Percentiles rank a stretch among this genome's conserved stretches.
These are phyloP conservation scores for Danio albolineatus DNA, from an alignment of 2,797 vertebrate genomes.

Conservation along the genomic window DNA sequence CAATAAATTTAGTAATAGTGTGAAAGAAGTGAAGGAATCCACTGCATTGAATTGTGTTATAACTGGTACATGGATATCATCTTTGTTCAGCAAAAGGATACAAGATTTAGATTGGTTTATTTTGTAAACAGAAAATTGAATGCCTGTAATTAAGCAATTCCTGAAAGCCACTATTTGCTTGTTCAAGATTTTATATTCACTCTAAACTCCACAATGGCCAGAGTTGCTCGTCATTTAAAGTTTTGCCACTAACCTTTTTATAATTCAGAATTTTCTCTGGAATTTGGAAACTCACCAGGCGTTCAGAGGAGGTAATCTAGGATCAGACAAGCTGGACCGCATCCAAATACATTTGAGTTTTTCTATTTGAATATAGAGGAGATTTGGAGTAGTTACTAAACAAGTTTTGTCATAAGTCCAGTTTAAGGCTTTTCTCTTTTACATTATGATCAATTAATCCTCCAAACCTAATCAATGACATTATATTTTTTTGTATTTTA, in stretches of 20 bases:
- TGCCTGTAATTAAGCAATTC: too few species aligned
- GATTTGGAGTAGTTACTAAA: not conserved
- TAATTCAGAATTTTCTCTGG: slow-evolving; percentile 23
- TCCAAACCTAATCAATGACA: not conserved
- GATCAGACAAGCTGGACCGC: slow-evolving; percentile 50
- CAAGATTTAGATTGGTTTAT: not conserved
- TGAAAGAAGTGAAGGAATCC: not conserved
- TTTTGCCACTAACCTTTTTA: slow-evolving; percentile 39
- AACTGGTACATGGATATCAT: not conserved
- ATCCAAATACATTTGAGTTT: slow-evolving; percentile 54
- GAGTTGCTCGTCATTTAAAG: too few species aligned
- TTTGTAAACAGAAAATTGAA: too few species aligned
- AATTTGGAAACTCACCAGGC: slow-evolving; percentile 38
- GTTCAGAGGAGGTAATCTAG: slow-evolving; percentile 54
- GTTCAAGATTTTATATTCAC: too few species aligned
- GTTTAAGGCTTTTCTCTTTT: not conserved
- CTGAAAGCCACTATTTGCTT: too few species aligned
- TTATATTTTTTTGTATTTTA: not conserved
- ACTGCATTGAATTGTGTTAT: not conserved
- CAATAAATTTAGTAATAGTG: too few species aligned
- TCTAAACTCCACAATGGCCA: too few species aligned
- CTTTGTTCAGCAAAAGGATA: not conserved
- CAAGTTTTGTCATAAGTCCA: not conserved
- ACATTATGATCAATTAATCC: not conserved
- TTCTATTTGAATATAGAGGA: slow-evolving; percentile 35